phyloP scores from a whole-genome alignment of 2,888 invertebrate genomes.

The Leptinotarsa rubiginosa region DNA sequence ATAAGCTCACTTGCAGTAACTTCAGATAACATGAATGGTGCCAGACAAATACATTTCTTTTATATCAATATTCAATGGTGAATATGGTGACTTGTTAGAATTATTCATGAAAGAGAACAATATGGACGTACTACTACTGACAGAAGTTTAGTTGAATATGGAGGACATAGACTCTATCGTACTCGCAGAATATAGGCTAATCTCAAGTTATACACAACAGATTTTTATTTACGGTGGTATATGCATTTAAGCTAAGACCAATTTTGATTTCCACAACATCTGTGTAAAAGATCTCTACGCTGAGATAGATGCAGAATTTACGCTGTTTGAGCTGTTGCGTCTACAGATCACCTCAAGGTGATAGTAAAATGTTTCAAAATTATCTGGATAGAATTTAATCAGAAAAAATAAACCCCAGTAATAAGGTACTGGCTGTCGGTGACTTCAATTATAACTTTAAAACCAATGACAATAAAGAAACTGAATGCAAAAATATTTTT shows the following conservation, averaged over 20 bases:
- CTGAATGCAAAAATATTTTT: conserved; percentile 4
- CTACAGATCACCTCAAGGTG: background rate
- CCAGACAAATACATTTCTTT: conserved; percentile 7
- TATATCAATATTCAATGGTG: background rate
- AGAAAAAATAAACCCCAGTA: conserved; percentile 2
- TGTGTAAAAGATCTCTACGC: conserved; percentile 4
- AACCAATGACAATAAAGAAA: background rate
- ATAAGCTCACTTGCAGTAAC: background rate
- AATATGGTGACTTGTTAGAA: conserved; percentile 4
- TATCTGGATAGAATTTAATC: background rate
- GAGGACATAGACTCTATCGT: conserved; percentile 17
- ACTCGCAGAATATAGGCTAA: conserved; percentile 16
- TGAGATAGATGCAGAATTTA: conserved; percentile 19
- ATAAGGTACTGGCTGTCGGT: background rate
- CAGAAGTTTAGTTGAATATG: conserved; percentile 19
- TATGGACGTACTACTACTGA: conserved; percentile 2
- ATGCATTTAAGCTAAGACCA: conserved; percentile 21
- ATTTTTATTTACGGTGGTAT: conserved; percentile 14
- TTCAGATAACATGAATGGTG: background rate
- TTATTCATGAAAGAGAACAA: background rate
- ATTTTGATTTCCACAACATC: conserved; percentile 5
- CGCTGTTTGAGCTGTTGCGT: background rate
- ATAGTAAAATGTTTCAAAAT: background rate
- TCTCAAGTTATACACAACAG: conserved; percentile 13
- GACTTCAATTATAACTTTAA: background rate